These are phyloP conservation scores for Caligus rogercresseyi DNA, from an alignment of 1,140 invertebrate genomes.

Conservation along the genomic window DNA sequence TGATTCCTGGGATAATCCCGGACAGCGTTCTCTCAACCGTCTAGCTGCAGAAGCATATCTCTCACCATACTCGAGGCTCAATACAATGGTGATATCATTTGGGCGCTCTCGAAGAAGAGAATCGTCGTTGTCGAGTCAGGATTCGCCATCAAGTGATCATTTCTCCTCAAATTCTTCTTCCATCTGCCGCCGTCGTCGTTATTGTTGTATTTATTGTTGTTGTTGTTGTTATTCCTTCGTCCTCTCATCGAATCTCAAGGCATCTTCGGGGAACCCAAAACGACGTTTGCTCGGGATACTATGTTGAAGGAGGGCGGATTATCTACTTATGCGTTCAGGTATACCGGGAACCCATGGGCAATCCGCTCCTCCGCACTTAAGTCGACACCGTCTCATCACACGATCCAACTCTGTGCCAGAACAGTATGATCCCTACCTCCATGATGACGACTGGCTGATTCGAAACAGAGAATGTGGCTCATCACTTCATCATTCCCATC, in stretches of 20 bases:
- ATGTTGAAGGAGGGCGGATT: neutral
- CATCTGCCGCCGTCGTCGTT: no score
- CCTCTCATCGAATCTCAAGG: no score
- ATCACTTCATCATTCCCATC: no score
- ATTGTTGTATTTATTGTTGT: no score
- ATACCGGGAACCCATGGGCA: neutral
- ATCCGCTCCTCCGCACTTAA: neutral
- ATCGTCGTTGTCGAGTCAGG: neutral
- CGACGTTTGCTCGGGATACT: neutral
- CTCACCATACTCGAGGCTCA: neutral
- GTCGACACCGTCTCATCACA: conserved; percentile 1
- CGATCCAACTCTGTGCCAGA: conserved; percentile 5
- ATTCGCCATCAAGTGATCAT: neutral
- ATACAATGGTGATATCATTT: conserved; percentile 15
- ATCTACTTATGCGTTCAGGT: neutral
- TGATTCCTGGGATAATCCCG: no score
- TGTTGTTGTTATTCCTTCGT: no score
- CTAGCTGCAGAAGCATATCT: no score
- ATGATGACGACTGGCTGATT: neutral
- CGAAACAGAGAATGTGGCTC: neutral
- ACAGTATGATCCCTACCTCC: neutral
- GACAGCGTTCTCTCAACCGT: no score
- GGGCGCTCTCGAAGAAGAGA: neutral
- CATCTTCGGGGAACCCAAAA: neutral
- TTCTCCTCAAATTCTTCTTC: neutral